Evolutionary conservation across 2,888 invertebrate species (phyloP).

Genomic region (Peribatodes rhomboidaria): DNA sequence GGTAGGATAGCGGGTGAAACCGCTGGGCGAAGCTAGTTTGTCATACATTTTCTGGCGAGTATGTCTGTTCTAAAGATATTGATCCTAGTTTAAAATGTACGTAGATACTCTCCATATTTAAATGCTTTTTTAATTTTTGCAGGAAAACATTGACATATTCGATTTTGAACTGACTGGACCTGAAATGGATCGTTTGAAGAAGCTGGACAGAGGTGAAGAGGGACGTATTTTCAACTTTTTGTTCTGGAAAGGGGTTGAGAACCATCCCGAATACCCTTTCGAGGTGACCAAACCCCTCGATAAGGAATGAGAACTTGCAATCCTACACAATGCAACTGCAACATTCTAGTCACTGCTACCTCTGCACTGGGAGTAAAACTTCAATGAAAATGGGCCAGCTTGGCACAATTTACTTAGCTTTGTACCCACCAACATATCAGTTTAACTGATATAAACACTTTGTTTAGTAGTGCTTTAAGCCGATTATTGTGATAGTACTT

Average conservation of each 20-base stretch:
- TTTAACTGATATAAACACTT: constrained; percentile 56
- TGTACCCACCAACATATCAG: constrained; percentile 45
- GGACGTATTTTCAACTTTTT: constrained; percentile 90
- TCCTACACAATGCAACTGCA: constrained; percentile 5
- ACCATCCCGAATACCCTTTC: constrained; percentile 91
- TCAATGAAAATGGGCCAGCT: background rate
- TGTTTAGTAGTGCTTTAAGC: constrained; percentile 39
- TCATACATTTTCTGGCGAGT: too few species aligned
- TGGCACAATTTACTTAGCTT: constrained; percentile 16
- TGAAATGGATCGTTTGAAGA: constrained; percentile 84
- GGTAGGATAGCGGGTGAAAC: too few species aligned
- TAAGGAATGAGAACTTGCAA: constrained; percentile 13
- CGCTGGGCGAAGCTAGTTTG: too few species aligned
- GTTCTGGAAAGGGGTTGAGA: constrained; percentile 89
- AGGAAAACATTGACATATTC: constrained; percentile 89
- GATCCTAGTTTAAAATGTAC: too few species aligned
- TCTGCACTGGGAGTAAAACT: constrained; percentile 35
- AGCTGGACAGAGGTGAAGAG: constrained; percentile 87
- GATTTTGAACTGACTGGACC: constrained; percentile 87
- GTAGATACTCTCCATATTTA: too few species aligned
- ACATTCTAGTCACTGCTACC: constrained; percentile 59
- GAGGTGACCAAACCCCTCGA: constrained; percentile 43
- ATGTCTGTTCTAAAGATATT: too few species aligned
- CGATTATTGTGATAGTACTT: constrained; percentile 38
- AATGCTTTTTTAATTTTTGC: constrained; percentile 13